phyloP scores from a whole-genome alignment of 2,888 invertebrate species.

The Charanyca ferruginea region DNA sequence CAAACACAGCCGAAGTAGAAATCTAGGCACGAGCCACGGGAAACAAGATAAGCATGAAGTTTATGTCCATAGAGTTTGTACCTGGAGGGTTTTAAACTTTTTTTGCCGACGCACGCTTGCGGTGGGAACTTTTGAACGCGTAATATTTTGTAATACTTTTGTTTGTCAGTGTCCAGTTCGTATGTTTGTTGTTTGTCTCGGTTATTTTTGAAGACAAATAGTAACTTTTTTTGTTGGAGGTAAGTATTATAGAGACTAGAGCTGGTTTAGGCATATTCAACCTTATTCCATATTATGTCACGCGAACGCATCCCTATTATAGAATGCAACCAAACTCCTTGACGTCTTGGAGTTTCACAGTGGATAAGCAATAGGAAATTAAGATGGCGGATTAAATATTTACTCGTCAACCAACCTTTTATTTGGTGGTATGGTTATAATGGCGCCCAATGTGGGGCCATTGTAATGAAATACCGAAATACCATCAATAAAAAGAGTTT shows the following conservation, averaged over 20 bases:
- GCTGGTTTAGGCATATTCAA: too few species aligned
- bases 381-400: too few species aligned
- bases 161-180: neutral
- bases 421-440: too few species aligned
- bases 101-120: slow-evolving; percentile 37
- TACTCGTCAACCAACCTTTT: too few species aligned
- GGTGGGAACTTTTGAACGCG: slow-evolving; percentile 24
- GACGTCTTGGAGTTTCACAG: too few species aligned
- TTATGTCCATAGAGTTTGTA: slow-evolving; percentile 46
- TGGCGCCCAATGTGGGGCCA: too few species aligned
- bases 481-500: too few species aligned
- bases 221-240: slow-evolving; percentile 3
- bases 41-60: slow-evolving; percentile 61
- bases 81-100: slow-evolving; percentile 38
- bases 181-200: slow-evolving; percentile 12
- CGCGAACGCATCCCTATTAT: too few species aligned
- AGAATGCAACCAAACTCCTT: too few species aligned
- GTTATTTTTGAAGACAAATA: slow-evolving; percentile 32
- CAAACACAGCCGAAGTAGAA: slow-evolving; percentile 47
- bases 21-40: slow-evolving; percentile 47
- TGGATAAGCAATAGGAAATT: too few species aligned
- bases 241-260: neutral
- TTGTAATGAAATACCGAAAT: too few species aligned
- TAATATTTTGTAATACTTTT: slow-evolving; percentile 18
- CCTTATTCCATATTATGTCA: too few species aligned